These are phyloP conservation scores for Delphinapterus leucas DNA, from an alignment of 2,113 vertebrate species.

Conservation along the genomic window DNA sequence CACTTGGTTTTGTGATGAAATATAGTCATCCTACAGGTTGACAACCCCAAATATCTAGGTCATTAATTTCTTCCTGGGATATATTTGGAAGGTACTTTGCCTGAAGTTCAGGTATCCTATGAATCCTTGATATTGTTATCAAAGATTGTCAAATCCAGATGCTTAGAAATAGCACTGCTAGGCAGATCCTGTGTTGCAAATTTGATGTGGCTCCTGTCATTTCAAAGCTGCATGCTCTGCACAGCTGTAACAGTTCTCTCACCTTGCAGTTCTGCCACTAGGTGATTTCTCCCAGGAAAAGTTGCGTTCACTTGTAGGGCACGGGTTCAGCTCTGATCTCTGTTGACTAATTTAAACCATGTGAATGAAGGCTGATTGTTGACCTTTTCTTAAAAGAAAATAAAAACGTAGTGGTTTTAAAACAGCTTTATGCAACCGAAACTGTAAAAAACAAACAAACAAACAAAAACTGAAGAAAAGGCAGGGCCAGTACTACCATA, in stretches of 20 bases:
- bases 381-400: neutral
- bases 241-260: neutral
- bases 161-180: too few relatives aligned
- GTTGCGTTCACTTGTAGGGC: neutral
- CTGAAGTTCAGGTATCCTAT: neutral
- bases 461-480: neutral
- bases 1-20: neutral
- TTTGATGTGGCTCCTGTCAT: neutral
- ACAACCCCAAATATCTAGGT: neutral
- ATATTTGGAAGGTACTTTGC: neutral
- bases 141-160: neutral
- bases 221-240: neutral
- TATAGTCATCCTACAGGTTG: neutral
- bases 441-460: neutral
- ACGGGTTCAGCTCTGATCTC: neutral
- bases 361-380: neutral
- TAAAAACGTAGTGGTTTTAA: neutral
- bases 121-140: neutral
- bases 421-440: neutral
- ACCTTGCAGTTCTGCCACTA: neutral
- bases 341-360: neutral
- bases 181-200: too few relatives aligned
- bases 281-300: neutral
- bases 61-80: neutral
- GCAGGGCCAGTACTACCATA: rapidly evolving